Evolutionary conservation across 2,113 vertebrate species (phyloP), one percentile per base, ranked within the genome.

Genomic region (Forbesichthys agassizii): DNA sequence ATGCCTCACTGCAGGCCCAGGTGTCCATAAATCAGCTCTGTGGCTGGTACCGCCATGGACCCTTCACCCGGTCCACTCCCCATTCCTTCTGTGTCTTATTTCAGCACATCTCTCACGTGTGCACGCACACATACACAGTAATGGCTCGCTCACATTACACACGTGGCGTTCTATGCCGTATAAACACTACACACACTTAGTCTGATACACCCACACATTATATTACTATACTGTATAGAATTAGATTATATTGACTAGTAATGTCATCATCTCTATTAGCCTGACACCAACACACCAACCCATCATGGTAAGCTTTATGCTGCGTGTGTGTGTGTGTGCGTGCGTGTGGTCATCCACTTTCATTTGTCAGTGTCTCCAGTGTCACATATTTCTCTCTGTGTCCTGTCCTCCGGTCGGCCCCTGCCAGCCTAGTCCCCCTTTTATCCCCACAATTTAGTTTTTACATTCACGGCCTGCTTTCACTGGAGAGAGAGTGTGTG

Each of bases 11-110:
- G 48, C 69, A 49, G 62, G 61, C 6, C 64, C 81, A 82, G 79
- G 78, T 80, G 74, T 66, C 76, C 76, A 82, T 86, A 81, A 86
- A 88, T 88, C 82, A 85, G 47, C 64, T 20, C 78, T 14, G 89
- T 27, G 83, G 65, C 89, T 92, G 90, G 90, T 90, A 92, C 89
- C 62, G 70, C 74, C 76, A 33, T 2, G 74, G 64, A 80, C 77
- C 70, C 27, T 1, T 48, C 64, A 65, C 69, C 48, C 46, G 62
- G 9, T 16, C 55, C 71, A 4, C 72, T 74, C 68, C 79, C 71
- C 64, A 33, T 82, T 63, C 71, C 67, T 71, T n/a, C 5, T 10
- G 3, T 52, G 6, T 46, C 5, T 16, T 68, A 46, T 53, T 9
- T 27, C 46, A 33, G 20, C 14, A 16, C 42, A 14, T 14, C 68